These are phyloP conservation scores for Drosophila colorata DNA, from an alignment of 2,888 invertebrate species.

Conservation along the genomic window DNA sequence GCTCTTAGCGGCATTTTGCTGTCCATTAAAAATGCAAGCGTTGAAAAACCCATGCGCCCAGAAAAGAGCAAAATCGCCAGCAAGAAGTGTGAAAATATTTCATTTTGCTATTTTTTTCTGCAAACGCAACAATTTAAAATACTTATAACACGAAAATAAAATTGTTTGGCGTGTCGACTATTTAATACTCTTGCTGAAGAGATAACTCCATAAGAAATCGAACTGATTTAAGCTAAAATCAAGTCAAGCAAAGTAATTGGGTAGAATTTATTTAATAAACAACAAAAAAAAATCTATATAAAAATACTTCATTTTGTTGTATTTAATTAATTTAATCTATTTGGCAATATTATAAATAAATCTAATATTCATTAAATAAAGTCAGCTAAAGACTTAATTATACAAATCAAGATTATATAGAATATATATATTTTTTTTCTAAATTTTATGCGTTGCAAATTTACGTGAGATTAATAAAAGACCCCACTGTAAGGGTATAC, in stretches of 20 bases:
- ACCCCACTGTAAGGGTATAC: conserved; percentile 13
- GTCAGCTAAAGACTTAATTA: too few relatives aligned
- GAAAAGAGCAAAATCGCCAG: conserved; percentile 14
- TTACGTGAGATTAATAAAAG: background rate
- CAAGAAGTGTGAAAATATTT: conserved; percentile 57
- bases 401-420: too few relatives aligned
- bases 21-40: conserved; percentile 46
- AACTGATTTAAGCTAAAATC: background rate
- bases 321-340: too few relatives aligned
- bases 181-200: background rate
- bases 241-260: too few relatives aligned
- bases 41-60: conserved; percentile 23
- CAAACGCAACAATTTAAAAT: conserved; percentile 52
- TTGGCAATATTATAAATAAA: too few relatives aligned
- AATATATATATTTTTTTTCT: background rate
- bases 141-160: conserved; percentile 26
- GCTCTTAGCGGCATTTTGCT: conserved; percentile 17
- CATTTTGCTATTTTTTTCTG: conserved; percentile 35
- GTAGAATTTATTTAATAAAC: too few relatives aligned
- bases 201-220: too few relatives aligned
- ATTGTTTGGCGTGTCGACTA: background rate
- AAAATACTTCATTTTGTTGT: background rate
- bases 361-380: too few relatives aligned
- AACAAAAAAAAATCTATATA: background rate
- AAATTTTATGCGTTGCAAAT: background rate